Evolutionary conservation across 2,888 invertebrate genomes (phyloP), one percentile per base, ranked within the genome.

Genomic region (Himalopsyche tibetana): DNA sequence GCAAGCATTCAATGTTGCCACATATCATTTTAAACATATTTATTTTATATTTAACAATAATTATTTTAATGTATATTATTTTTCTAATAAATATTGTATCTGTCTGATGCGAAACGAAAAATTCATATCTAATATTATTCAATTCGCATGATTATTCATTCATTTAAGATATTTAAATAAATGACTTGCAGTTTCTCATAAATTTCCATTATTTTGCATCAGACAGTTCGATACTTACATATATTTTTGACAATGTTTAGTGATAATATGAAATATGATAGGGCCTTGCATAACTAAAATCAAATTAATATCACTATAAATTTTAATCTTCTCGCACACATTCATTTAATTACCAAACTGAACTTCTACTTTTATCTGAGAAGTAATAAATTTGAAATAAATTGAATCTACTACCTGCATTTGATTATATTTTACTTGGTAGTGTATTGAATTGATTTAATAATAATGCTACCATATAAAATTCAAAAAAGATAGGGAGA

Each of bases 1-100:
- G 80, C 80, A 56, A 81, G n/a, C 74, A 81, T 42, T 85, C 28
- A 55, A 81, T 82, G 85, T 55, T 63, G 85, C 85, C 85, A 85
- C 80, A 84, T 63, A 40, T 82, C 55, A 6, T 55, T 19, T 74
- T 40, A 83, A 45, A 74, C 74, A 51, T 79, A 74, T 83, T 51
- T 69, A 79, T 42, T 42, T 74, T 74, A 74, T 74, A 36, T 74
- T 74, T 74, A 74, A 74, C 74, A 74, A 74, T 74, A 74, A 38
- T 74, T 74, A 74, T 36, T 36, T 74, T 74, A 74, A 74, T 74
- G 36, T 74, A 74, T 74, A 74, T 74, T 74, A 74, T 74, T 74
- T 74, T 74, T 38, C 12, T 36, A 63, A 63, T 63, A 63, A 63
- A 74, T 74, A 74, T 74, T 74, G 74, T 74, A 38, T 15, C 74